A percentile compares a stretch with the other conserved stretches of the same genome.
Evolutionary conservation across 2,888 invertebrate species (phyloP).

Genomic region (Drosophila mercatorum): DNA sequence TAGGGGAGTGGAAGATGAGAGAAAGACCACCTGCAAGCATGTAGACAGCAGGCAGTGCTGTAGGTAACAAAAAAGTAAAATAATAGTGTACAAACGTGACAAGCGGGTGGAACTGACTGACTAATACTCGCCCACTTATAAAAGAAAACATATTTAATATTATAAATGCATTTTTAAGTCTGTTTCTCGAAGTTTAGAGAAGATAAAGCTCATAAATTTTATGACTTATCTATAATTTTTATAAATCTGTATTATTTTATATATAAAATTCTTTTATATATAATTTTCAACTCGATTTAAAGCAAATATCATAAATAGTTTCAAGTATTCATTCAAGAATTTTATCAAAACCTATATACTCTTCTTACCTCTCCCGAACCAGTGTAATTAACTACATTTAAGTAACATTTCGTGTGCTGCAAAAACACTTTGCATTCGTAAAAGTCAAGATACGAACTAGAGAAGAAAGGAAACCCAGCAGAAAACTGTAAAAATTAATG

Average conservation of each 20-base stretch:
- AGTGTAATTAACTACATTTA: slow-evolving; percentile 3
- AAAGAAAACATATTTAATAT: background rate
- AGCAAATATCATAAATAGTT: too few species aligned
- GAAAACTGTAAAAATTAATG: slow-evolving; percentile 76
- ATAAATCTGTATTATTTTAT: too few species aligned
- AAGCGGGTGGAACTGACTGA: background rate
- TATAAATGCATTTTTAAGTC: too few species aligned
- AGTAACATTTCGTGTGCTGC: slow-evolving; percentile 3
- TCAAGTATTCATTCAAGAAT: background rate
- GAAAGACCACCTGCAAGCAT: slow-evolving; percentile 59
- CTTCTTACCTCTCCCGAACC: background rate
- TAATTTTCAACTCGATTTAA: too few species aligned
- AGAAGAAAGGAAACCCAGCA: slow-evolving; percentile 21
- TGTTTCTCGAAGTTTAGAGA: too few species aligned
- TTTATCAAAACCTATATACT: background rate
- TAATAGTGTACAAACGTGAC: background rate
- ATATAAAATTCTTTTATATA: too few species aligned
- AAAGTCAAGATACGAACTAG: slow-evolving; percentile 13
- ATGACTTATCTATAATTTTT: too few species aligned
- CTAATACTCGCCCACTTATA: background rate
- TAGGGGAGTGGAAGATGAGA: background rate
- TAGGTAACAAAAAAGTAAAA: slow-evolving; percentile 35
- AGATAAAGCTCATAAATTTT: too few species aligned
- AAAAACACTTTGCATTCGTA: slow-evolving; percentile 15
- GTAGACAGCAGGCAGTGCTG: slow-evolving; percentile 22